Evolutionary conservation across 2,888 invertebrate species (phyloP).

Genomic region (Cheiracanthium punctorium): DNA sequence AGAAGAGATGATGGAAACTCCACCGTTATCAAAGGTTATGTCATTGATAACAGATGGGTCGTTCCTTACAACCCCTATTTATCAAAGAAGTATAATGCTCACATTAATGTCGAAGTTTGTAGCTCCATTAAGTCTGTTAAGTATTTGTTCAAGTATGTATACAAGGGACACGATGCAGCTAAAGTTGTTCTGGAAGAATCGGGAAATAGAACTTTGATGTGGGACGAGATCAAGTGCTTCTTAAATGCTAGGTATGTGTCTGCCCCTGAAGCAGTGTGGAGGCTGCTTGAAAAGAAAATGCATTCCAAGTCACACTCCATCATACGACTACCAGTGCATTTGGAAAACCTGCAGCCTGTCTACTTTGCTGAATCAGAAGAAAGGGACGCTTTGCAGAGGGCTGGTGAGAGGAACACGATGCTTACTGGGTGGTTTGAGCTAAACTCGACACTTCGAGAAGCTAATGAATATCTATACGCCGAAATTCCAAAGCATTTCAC

Average conservation of each 20-base stretch:
- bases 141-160: conserved; percentile 75
- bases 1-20: no score
- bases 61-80: background rate
- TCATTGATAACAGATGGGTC: background rate
- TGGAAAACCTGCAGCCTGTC: no score
- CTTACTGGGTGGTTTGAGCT: no score
- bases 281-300: conserved; percentile 72
- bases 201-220: background rate
- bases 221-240: conserved; percentile 45
- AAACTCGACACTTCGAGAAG: no score
- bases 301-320: conserved; percentile 61
- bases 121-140: conserved; percentile 72
- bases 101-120: no score
- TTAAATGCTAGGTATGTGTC: conserved; percentile 44
- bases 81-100: conserved; percentile 72
- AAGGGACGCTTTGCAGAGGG: no score
- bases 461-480: no score
- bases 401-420: no score
- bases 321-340: no score
- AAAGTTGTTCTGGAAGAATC: conserved; percentile 38
- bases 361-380: no score
- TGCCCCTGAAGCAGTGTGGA: conserved; percentile 44
- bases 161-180: conserved; percentile 72
- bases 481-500: no score
- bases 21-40: no score